phyloP scores from a whole-genome alignment of 2,888 invertebrate species.

The Ophioninae sp. region DNA sequence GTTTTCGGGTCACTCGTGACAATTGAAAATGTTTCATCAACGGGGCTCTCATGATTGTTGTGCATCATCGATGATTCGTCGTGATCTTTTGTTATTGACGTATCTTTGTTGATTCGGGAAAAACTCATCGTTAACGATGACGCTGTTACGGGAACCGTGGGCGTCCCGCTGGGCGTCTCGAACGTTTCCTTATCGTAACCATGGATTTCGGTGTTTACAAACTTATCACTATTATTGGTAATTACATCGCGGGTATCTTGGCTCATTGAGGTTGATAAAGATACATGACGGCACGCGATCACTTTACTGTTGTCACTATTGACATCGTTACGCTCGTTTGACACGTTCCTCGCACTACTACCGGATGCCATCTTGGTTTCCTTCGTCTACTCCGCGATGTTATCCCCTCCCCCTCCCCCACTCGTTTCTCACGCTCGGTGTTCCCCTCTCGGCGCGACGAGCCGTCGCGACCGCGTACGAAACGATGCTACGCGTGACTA shows the following conservation, averaged over 20 bases:
- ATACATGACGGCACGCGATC: slow-evolving; percentile 53
- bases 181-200: slow-evolving; percentile 41
- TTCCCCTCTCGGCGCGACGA: slow-evolving; percentile 11
- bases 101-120: slow-evolving; percentile 51
- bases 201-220: slow-evolving; percentile 32
- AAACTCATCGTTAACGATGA: slow-evolving; percentile 63
- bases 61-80: slow-evolving; percentile 52
- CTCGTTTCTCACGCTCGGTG: slow-evolving; percentile 3
- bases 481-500: slow-evolving; percentile 68
- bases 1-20: slow-evolving; percentile 58
- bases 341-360: slow-evolving; percentile 79
- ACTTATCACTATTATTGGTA: slow-evolving; percentile 29
- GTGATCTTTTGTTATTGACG: slow-evolving; percentile 30
- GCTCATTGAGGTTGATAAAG: slow-evolving; percentile 60
- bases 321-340: slow-evolving; percentile 79
- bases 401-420: slow-evolving; percentile 18
- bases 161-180: slow-evolving; percentile 71
- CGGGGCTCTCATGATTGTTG: slow-evolving; percentile 65
- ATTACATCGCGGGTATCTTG: slow-evolving; percentile 61
- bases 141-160: slow-evolving; percentile 75
- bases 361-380: slow-evolving; percentile 81
- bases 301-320: slow-evolving; percentile 72
- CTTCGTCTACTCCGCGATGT: slow-evolving; percentile 66
- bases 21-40: slow-evolving; percentile 35
- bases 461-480: slow-evolving; percentile 31